Evolutionary conservation across 2,797 vertebrate genomes (phyloP).

Genomic region (Balearica regulorum): DNA sequence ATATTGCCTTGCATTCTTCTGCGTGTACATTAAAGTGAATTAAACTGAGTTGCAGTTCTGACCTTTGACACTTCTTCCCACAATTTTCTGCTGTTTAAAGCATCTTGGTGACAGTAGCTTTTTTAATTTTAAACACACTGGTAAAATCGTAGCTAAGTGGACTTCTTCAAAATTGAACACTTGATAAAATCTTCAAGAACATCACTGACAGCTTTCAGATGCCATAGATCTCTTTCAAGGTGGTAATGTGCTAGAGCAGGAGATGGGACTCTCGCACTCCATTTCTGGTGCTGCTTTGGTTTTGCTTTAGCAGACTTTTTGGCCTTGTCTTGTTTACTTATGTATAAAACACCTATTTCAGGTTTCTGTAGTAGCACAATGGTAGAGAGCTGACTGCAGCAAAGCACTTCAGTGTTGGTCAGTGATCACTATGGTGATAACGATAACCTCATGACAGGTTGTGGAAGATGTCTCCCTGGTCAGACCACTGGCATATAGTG

Average conservation of each 20-base stretch:
- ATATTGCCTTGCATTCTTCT: background rate
- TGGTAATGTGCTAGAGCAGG: background rate
- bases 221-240: background rate
- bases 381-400: background rate
- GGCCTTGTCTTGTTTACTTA: background rate
- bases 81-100: slow-evolving; percentile 2
- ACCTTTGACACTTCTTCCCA: background rate
- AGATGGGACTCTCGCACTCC: background rate
- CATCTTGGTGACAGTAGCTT: background rate
- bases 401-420: background rate
- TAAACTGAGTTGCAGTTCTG: background rate
- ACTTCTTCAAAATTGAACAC: background rate
- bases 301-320: background rate
- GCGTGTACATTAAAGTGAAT: background rate
- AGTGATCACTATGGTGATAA: background rate
- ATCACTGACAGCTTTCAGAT: background rate
- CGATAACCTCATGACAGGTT: background rate
- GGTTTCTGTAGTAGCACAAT: background rate
- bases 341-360: background rate
- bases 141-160: background rate
- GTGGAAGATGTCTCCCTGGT: background rate
- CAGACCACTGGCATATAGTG: background rate
- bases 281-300: background rate
- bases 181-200: slow-evolving; percentile 1
- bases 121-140: background rate